Conservation (phyloP, 2,797 vertebrate genomes). For the Cirrhinus mrigala region DNA sequence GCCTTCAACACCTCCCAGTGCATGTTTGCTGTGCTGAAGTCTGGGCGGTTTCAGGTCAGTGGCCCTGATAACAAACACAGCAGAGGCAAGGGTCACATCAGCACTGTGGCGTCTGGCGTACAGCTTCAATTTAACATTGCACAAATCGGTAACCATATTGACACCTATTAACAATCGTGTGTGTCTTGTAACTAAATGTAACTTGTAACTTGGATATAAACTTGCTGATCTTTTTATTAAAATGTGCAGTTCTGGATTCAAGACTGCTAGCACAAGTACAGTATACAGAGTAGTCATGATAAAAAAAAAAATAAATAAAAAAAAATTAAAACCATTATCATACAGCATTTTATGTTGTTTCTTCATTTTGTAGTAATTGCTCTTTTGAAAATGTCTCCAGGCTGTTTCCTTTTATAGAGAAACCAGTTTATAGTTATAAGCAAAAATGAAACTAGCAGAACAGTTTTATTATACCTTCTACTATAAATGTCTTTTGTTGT, state of each 20-base stretch:
- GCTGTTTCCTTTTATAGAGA: not conserved
- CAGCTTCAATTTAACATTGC: not conserved
- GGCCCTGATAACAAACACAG: not conserved
- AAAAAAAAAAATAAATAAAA: not conserved
- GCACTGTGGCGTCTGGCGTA: not conserved
- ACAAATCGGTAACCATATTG: not conserved
- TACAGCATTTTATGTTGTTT: not conserved
- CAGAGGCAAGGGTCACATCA: not conserved
- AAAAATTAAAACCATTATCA: not conserved
- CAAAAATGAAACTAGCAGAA: not conserved
- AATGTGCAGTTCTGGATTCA: not conserved
- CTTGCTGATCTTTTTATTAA: not conserved
- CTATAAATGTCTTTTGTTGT: constrained; percentile 35
- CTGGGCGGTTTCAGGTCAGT: constrained; percentile 91
- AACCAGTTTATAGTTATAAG: not conserved
- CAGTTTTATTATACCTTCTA: constrained; percentile 9
- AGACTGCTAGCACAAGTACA: not conserved
- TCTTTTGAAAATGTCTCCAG: not conserved
- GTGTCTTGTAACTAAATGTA: constrained; percentile 6
- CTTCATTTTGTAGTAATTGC: not conserved
- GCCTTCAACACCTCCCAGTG: constrained; percentile 97
- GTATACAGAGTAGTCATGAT: not conserved
- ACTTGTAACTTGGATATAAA: constrained; percentile 15
- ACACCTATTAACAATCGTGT: not conserved
- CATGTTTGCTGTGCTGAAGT: constrained; percentile 95